Evolutionary conservation across 1,140 invertebrate species (phyloP), one percentile per base, ranked within the genome.

Genomic region (Cydia pomonella): DNA sequence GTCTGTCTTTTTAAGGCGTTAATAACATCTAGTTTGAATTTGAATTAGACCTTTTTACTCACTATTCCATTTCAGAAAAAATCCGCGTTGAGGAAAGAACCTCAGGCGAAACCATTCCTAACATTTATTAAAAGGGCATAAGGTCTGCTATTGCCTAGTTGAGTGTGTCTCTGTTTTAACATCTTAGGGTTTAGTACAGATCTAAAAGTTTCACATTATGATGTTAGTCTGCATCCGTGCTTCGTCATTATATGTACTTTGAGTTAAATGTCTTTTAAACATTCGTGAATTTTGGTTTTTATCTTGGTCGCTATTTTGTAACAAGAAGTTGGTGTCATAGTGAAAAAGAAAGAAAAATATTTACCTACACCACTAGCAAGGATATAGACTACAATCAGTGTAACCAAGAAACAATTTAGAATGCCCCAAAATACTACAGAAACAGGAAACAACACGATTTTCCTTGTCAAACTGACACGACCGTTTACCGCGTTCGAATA

Each of bases 401-500:
- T n/a, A 12, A 41, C 38, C 38, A 50, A 0, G n/a, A 7, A 50
- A 18, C 47, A 50, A 23, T 21, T 21, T 21, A 59, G 18, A 21
- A 59, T 59, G 53, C 6, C 53, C n/a, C 53, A 23, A 9, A 59
- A 59, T 59, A 21, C 18, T 7, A 59, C 53, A 59, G 53, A 3
- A 59, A 21, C 53, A 59, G 53, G 29, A 69, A 69, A 69, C n/a
- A 33, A 69, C 13, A 41, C 64, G 2, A 33, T 18, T 33, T 33
- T 69, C 27, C 64, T 69, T 4, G 27, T 33, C 25, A 18, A 29
- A 18, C 38, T 33, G 21, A 38, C 27, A 38, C 27, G 64, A 4
- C n/a, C 27, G n/a, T 33, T 69, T 27, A 69, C 64, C n/a, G 29
- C 27, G 3, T 64, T 64, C 25, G 62, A 64, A 5, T 64, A 64